Conservation (phyloP, 2,113 vertebrate genomes). For the Coptodon rendalli region DNA sequence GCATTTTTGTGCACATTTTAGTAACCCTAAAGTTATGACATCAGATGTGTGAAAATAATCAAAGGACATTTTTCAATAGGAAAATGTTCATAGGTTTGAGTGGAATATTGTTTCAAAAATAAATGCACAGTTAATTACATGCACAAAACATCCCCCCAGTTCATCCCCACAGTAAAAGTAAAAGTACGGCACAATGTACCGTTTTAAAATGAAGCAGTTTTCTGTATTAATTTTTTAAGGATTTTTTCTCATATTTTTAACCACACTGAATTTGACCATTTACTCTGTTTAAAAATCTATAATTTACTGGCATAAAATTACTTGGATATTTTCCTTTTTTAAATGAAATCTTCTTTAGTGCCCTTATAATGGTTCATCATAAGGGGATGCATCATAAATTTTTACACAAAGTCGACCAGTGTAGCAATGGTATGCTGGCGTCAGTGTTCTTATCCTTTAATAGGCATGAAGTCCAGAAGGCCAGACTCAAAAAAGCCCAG, state of each 20-base stretch:
- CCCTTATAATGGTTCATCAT: background rate
- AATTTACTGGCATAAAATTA: background rate
- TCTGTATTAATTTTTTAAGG: background rate
- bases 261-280: background rate
- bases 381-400: background rate
- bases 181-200: background rate
- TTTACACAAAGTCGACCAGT: background rate
- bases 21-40: background rate
- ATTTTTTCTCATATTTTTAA: background rate
- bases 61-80: background rate
- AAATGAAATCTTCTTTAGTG: background rate
- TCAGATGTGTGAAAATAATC: background rate
- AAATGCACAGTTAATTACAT: background rate
- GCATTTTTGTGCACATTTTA: background rate
- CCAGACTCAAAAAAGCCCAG: background rate
- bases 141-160: background rate
- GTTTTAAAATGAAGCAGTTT: background rate
- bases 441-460: background rate
- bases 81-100: background rate
- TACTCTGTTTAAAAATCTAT: background rate
- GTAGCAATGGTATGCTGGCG: background rate
- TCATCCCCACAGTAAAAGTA: background rate
- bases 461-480: background rate
- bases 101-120: background rate
- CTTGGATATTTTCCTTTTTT: background rate